A percentile compares a stretch with the other conserved stretches of the same genome.
Evolutionary conservation across 2,888 invertebrate species (phyloP).

Genomic region (Lumbricus terrestris): DNA sequence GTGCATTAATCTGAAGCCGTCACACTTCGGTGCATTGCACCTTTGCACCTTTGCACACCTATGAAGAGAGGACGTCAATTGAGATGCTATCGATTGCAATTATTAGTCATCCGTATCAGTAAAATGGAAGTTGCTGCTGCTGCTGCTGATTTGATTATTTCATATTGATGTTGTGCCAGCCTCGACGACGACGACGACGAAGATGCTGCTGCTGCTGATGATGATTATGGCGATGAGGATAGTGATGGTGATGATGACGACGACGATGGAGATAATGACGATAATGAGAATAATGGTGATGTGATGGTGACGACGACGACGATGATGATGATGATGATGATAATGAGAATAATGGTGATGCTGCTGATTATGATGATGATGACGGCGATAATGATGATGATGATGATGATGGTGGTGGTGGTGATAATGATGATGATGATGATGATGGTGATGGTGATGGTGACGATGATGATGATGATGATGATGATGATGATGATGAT

Average conservation of each 20-base stretch:
- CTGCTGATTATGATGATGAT: constrained; percentile 15
- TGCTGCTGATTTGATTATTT: no score
- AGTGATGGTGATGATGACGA: not conserved
- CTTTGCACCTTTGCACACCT: no score
- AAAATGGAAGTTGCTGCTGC: no score
- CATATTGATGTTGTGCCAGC: no score
- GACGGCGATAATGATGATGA: constrained; percentile 6
- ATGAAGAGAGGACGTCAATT: no score
- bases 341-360: no score
- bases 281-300: not conserved
- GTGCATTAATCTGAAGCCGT: no score
- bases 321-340: not conserved
- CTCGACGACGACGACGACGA: no score
- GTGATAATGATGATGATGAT: constrained; percentile 18
- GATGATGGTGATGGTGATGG: no score
- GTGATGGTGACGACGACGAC: not conserved
- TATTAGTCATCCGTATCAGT: no score
- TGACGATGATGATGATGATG: not conserved
- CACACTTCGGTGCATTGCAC: no score
- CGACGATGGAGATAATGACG: not conserved
- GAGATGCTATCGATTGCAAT: no score
- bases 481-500: not conserved
- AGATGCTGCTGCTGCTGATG: not conserved
- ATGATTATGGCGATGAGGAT: not conserved
- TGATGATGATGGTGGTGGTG: constrained; percentile 17